phyloP scores from a whole-genome alignment of 2,888 invertebrate species.

The Muscina levida region DNA sequence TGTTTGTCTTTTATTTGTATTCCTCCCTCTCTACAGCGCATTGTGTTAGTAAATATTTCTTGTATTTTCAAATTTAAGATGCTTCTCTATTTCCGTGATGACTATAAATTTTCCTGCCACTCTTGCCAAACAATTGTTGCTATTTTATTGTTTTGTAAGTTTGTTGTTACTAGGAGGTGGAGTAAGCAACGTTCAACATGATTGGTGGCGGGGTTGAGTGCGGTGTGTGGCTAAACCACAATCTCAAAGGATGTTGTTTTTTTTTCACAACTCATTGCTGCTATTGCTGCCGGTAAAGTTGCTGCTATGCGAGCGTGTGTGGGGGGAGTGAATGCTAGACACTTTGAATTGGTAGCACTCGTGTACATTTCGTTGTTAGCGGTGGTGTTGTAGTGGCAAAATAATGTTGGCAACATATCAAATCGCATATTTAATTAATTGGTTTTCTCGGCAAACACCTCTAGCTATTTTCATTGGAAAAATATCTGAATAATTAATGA shows the following conservation, averaged over 20 bases:
- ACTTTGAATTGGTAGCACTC: neutral
- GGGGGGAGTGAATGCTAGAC: neutral
- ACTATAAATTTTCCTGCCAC: conserved; percentile 46
- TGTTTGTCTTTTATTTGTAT: neutral
- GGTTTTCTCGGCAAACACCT: conserved; percentile 69
- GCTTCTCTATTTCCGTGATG: conserved; percentile 33
- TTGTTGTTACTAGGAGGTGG: conserved; percentile 3
- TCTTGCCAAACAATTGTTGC: conserved; percentile 43
- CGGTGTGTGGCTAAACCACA: neutral
- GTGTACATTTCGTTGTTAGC: neutral
- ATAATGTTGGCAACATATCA: conserved; percentile 59
- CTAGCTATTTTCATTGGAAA: conserved; percentile 64
- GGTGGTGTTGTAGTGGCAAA: conserved; percentile 19
- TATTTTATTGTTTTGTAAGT: conserved; percentile 5
- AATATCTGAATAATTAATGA: conserved; percentile 72
- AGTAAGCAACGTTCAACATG: neutral
- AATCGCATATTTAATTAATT: conserved; percentile 66
- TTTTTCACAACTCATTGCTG: neutral
- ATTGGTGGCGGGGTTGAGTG: neutral
- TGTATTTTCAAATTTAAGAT: conserved; percentile 27
- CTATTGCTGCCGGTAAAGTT: conserved; percentile 1
- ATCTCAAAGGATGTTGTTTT: neutral
- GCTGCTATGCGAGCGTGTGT: neutral
- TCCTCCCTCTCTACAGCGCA: neutral
- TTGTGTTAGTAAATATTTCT: conserved; percentile 2